These are phyloP conservation scores for Notolabrus celidotus DNA, from an alignment of 2,797 vertebrate genomes.

Conservation along the genomic window DNA sequence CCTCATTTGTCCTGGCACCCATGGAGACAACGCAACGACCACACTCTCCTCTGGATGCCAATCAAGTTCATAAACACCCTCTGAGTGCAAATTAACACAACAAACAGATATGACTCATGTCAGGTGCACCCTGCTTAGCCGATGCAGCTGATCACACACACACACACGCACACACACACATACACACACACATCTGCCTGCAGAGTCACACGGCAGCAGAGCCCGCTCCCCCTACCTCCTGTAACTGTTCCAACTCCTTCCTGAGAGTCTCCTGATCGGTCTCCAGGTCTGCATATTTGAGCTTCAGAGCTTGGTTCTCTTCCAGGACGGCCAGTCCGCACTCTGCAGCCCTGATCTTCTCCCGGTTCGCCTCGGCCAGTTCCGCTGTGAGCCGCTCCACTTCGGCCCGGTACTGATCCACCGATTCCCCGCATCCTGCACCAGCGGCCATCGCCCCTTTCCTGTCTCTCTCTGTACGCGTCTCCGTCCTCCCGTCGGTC, in stretches of 20 bases:
- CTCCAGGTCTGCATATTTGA: slow-evolving; percentile 95
- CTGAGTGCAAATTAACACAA: slow-evolving; percentile 6
- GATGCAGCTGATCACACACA: slow-evolving; percentile 17
- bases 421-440: slow-evolving; percentile 86
- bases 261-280: slow-evolving; percentile 91
- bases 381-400: slow-evolving; percentile 93
- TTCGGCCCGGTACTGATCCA: slow-evolving; percentile 92
- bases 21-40: neutral
- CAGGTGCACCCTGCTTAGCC: neutral
- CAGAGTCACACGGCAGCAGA: neutral
- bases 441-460: slow-evolving; percentile 85
- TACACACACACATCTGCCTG: slow-evolving; percentile 32
- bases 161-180: neutral
- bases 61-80: slow-evolving; percentile 9
- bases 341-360: slow-evolving; percentile 97
- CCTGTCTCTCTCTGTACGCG: slow-evolving; percentile 3
- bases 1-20: neutral
- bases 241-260: slow-evolving; percentile 95
- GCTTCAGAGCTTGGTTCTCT: slow-evolving; percentile 96
- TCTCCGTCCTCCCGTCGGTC: slow-evolving; percentile 27
- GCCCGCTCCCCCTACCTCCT: slow-evolving; percentile 86
- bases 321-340: slow-evolving; percentile 97
- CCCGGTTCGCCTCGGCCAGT: slow-evolving; percentile 94
- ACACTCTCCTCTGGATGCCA: neutral
- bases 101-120: neutral